These are phyloP conservation scores for Cebidichthys violaceus DNA, from an alignment of 2,113 vertebrate species.

Conservation along the genomic window DNA sequence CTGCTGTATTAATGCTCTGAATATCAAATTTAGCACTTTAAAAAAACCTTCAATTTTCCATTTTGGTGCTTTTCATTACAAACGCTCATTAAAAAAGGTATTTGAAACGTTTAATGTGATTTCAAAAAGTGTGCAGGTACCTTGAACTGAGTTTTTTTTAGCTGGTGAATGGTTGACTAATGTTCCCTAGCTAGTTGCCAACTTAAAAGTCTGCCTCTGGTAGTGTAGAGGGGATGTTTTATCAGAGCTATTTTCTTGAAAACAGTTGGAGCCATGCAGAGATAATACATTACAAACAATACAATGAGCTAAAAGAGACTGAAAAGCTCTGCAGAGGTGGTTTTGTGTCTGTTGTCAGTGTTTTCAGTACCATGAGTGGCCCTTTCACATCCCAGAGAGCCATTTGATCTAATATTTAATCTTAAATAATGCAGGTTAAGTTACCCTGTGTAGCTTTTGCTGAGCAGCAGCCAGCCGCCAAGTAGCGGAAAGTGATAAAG, in stretches of 20 bases:
- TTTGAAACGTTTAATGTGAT: not conserved
- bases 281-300: not conserved
- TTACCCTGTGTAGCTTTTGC: not conserved
- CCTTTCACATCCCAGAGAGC: not conserved
- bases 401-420: conserved; percentile 9
- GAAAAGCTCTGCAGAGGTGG: not conserved
- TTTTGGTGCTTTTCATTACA: not conserved
- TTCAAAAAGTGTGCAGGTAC: not conserved
- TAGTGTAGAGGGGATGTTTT: not conserved
- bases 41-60: no score
- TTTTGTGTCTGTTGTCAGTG: not conserved
- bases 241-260: not conserved
- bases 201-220: not conserved
- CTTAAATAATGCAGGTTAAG: conserved; percentile 15
- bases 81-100: not conserved
- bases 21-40: no score
- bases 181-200: not conserved
- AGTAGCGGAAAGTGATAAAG: not conserved
- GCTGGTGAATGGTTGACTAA: no score
- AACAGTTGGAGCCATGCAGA: not conserved
- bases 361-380: not conserved
- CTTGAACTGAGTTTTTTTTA: not conserved
- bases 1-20: no score
- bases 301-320: not conserved
- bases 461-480: not conserved